Conservation (phyloP, 2,113 vertebrate species). For the Sula dactylatra region DNA sequence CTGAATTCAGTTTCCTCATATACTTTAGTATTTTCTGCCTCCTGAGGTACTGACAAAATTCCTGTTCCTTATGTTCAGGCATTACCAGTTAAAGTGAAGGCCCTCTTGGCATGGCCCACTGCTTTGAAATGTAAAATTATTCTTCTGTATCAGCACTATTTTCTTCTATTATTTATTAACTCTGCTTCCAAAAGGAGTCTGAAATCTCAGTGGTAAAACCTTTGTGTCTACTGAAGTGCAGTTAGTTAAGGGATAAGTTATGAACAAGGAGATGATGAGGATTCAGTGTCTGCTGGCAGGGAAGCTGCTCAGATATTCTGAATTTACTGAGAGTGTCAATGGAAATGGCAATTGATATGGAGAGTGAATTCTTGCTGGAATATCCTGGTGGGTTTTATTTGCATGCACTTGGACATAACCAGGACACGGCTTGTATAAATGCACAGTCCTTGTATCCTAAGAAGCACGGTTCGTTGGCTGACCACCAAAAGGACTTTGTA, state of each 20-base stretch:
- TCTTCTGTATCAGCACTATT: neutral
- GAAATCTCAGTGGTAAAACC: neutral
- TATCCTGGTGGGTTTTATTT: neutral
- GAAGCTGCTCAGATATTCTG: neutral
- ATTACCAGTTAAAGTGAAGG: neutral
- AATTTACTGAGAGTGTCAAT: neutral
- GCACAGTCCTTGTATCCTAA: neutral
- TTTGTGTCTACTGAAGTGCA: neutral
- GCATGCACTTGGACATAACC: neutral
- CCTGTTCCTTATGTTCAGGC: neutral
- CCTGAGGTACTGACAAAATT: neutral
- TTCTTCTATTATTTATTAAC: neutral
- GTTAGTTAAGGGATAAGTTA: neutral
- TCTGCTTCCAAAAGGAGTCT: neutral
- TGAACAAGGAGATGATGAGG: neutral
- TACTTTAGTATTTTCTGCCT: neutral
- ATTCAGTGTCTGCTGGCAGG: neutral
- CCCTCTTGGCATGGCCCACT: neutral
- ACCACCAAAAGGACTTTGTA: neutral
- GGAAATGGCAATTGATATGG: neutral
- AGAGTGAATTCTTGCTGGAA: neutral
- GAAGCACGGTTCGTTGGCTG: accelerated
- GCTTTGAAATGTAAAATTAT: neutral
- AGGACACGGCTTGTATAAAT: neutral
- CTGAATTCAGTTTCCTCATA: neutral